Percentiles rank a stretch among this genome's conserved stretches.
Conservation (phyloP, 2,888 invertebrate genomes). For the Pemphredon lugubris region DNA sequence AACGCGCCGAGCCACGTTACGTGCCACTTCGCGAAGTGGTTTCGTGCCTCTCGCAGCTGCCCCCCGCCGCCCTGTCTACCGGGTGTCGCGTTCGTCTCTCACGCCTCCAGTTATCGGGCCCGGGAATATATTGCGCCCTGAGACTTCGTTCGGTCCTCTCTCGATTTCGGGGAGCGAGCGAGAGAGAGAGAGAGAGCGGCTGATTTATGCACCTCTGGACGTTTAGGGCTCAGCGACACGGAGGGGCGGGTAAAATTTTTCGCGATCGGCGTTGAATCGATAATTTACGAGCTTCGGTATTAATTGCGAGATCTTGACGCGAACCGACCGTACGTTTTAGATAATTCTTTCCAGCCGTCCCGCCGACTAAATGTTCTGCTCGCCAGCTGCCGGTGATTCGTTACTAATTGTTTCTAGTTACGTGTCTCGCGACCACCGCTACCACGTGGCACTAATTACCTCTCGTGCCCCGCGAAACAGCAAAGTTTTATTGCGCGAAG, state of each 20-base stretch:
- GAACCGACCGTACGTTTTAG: conserved; percentile 20
- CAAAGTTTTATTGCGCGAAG: conserved; percentile 57
- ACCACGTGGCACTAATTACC: conserved; percentile 68
- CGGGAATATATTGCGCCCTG: too few species aligned
- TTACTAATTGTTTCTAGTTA: conserved; percentile 63
- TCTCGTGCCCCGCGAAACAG: conserved; percentile 51
- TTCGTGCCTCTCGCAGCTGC: conserved; percentile 42
- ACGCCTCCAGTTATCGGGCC: too few species aligned
- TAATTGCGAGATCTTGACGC: background rate
- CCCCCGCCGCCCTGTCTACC: background rate
- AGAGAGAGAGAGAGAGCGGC: background rate
- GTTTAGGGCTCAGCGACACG: too few species aligned
- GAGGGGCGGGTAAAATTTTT: too few species aligned
- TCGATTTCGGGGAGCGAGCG: background rate
- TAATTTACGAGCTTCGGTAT: background rate
- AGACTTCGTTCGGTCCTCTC: background rate
- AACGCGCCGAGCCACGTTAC: conserved; percentile 57
- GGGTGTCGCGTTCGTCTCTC: conserved; percentile 20
- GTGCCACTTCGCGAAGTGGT: conserved; percentile 64
- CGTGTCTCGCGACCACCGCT: conserved; percentile 61
- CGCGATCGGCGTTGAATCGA: background rate
- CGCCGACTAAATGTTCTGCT: conserved; percentile 47
- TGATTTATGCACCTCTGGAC: too few species aligned
- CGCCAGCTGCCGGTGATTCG: conserved; percentile 63
- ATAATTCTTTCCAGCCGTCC: conserved; percentile 41